Evolutionary conservation across 2,797 vertebrate genomes (phyloP).

Genomic region (Peromyscus nudipes): DNA sequence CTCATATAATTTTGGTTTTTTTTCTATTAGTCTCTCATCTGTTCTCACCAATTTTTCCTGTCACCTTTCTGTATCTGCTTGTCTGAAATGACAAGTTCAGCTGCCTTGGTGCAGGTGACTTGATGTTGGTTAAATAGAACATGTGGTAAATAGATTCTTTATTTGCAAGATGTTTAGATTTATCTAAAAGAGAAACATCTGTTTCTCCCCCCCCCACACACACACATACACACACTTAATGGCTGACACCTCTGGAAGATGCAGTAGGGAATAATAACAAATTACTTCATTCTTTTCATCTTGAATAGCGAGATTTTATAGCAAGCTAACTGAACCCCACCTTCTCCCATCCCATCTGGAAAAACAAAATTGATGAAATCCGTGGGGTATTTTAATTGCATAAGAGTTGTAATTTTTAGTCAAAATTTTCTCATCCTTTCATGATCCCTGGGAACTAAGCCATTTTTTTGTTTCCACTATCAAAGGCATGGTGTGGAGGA

Average conservation of each 20-base stretch:
- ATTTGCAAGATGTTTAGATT: slow-evolving; percentile 63
- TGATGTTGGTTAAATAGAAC: slow-evolving; percentile 40
- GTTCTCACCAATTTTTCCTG: background rate
- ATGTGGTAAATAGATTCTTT: slow-evolving; percentile 57
- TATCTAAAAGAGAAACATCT: slow-evolving; percentile 75
- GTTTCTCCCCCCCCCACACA: background rate
- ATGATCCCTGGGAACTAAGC: background rate
- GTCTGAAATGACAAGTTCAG: slow-evolving; percentile 48
- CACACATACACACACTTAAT: background rate
- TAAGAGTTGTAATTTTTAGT: slow-evolving; percentile 5
- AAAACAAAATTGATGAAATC: slow-evolving; percentile 3
- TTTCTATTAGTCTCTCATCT: slow-evolving; percentile 27
- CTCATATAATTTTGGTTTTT: background rate
- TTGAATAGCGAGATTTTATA: slow-evolving; percentile 46
- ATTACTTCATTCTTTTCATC: slow-evolving; percentile 59
- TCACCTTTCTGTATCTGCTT: background rate
- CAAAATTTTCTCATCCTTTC: background rate
- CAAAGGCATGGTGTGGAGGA: background rate
- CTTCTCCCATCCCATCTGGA: slow-evolving; percentile 49
- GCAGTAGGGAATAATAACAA: slow-evolving; percentile 70
- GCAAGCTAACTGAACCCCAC: slow-evolving; percentile 41
- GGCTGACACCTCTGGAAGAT: slow-evolving; percentile 58
- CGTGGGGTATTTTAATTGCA: slow-evolving; percentile 53
- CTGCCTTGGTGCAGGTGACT: slow-evolving; percentile 57
- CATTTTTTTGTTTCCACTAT: background rate